Percentiles rank a stretch among this genome's conserved stretches.
Conservation (phyloP, 35 echinoderm and acorn worm genomes). For the Lytechinus variegatus region DNA sequence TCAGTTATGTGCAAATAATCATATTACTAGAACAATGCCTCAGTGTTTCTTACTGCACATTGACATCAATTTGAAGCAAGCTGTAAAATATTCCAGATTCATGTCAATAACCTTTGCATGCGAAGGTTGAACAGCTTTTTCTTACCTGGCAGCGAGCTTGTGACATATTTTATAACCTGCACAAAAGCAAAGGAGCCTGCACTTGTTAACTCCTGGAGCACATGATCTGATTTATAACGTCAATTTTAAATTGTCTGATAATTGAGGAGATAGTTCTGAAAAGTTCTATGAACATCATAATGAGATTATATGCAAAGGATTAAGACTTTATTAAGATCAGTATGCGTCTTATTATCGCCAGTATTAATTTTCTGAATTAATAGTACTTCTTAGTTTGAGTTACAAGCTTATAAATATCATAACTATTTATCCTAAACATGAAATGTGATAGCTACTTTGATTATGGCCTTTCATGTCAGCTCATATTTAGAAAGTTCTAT, state of each 20-base stretch:
- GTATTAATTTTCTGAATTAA: background rate
- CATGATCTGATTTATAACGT: background rate
- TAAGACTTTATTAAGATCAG: background rate
- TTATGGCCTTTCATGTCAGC: background rate
- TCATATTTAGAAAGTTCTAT: background rate
- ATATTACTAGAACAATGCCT: background rate
- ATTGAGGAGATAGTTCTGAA: background rate
- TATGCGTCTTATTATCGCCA: background rate
- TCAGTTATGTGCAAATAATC: background rate
- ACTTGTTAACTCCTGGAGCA: background rate
- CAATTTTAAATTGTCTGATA: background rate
- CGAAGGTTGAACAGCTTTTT: background rate
- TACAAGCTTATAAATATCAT: background rate
- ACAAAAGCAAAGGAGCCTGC: background rate
- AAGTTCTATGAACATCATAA: background rate
- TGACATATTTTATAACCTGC: background rate
- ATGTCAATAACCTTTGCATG: conserved; percentile 3
- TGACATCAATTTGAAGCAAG: background rate
- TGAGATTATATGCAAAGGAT: background rate
- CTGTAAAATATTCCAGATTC: background rate
- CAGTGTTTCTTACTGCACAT: background rate
- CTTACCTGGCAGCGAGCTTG: background rate
- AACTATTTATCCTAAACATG: background rate
- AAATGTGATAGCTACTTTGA: background rate
- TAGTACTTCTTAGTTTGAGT: background rate